Percentiles rank a stretch among this genome's conserved stretches.
Conservation (phyloP, 1,140 invertebrate species). For the Camponotus pennsylvanicus region DNA sequence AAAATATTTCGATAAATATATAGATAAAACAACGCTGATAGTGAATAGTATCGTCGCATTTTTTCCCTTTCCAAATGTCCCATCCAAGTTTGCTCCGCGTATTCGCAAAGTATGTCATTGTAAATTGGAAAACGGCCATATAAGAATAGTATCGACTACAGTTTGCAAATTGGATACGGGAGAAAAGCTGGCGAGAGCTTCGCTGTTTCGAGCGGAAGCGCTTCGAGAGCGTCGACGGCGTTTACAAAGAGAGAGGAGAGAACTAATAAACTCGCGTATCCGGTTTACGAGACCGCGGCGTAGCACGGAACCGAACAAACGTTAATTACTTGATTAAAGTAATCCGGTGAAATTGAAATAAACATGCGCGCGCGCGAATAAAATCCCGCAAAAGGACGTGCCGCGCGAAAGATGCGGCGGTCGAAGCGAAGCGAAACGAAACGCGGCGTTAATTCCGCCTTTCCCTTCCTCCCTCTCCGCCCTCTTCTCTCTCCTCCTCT, state of each 20-base stretch:
- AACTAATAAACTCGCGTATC: slow-evolving; percentile 57
- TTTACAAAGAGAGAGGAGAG: not conserved
- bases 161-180: slow-evolving; percentile 48
- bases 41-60: slow-evolving; percentile 4
- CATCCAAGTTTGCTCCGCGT: slow-evolving; percentile 16
- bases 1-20: slow-evolving; percentile 1
- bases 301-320: slow-evolving; percentile 45
- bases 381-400: slow-evolving; percentile 36
- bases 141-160: slow-evolving; percentile 30
- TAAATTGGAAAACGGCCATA: slow-evolving; percentile 48
- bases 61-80: not conserved
- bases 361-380: slow-evolving; percentile 43
- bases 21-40: slow-evolving; percentile 24
- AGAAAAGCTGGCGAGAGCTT: slow-evolving; percentile 1
- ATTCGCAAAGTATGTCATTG: slow-evolving; percentile 24
- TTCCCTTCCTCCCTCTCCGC: no score
- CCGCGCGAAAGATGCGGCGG: slow-evolving; percentile 13
- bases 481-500: no score
- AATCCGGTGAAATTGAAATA: slow-evolving; percentile 56
- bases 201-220: not conserved
- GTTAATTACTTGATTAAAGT: slow-evolving; percentile 64
- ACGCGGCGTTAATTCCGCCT: slow-evolving; percentile 49
- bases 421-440: slow-evolving; percentile 36
- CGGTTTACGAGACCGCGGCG: slow-evolving; percentile 32
- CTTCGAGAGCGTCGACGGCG: not conserved